phyloP scores from a whole-genome alignment of 2,113 vertebrate species.

The Ochotona princeps region DNA sequence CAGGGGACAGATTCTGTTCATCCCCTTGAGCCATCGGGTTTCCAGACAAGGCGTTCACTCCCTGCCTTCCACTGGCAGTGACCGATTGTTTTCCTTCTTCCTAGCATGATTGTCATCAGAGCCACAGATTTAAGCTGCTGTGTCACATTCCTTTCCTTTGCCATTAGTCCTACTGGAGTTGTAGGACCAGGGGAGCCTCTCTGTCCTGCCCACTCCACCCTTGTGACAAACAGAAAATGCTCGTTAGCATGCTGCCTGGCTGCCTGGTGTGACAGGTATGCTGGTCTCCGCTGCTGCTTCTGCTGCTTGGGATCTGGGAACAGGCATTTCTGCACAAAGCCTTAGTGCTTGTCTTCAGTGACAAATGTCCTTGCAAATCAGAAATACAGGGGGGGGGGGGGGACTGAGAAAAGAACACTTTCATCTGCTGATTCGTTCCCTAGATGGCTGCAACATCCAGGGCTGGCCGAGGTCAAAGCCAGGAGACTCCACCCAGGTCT shows the following conservation, averaged over 20 bases:
- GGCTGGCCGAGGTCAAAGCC: too few relatives aligned
- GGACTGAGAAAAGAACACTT: too few relatives aligned
- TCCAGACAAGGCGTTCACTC: background rate
- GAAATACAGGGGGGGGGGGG: too few relatives aligned
- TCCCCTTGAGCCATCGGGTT: background rate
- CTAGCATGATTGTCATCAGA: too few relatives aligned
- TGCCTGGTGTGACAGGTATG: background rate
- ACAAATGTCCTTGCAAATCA: background rate
- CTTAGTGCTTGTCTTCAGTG: background rate
- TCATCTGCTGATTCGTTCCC: too few relatives aligned
- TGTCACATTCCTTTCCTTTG: background rate
- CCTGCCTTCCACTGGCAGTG: background rate
- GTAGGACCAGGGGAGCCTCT: background rate
- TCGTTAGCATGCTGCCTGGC: background rate
- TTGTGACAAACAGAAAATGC: too few relatives aligned
- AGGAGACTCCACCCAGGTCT: too few relatives aligned
- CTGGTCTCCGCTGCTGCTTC: background rate
- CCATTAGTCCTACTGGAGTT: background rate
- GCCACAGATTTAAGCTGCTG: background rate
- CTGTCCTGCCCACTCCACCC: too few relatives aligned
- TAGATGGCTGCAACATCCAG: too few relatives aligned
- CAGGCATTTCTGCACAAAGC: background rate
- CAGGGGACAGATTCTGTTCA: too few relatives aligned
- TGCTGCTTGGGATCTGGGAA: background rate
- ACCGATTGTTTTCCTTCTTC: background rate